Conservation (phyloP, 2,113 vertebrate genomes). For the Paedocypris sp. region DNA sequence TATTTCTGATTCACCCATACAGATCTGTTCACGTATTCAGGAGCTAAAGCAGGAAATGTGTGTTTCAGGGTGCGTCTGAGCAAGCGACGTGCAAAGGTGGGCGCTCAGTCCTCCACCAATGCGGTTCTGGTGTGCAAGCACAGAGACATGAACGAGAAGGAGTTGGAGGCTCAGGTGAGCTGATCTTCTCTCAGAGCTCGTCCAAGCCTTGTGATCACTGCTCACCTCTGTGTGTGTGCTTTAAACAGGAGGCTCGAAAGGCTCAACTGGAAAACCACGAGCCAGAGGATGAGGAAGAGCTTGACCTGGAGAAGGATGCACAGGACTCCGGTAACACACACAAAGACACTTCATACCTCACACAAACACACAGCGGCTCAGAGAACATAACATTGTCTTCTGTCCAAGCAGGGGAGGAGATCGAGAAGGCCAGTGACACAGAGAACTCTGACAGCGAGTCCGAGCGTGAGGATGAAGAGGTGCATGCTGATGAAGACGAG, state of each 20-base stretch:
- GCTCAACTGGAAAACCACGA: constrained; percentile 92
- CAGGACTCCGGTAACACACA: constrained; percentile 69
- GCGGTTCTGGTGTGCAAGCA: constrained; percentile 88
- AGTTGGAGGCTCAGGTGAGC: constrained; percentile 81
- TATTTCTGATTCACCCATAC: constrained; percentile 25
- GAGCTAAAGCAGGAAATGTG: no score
- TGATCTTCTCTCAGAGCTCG: no score
- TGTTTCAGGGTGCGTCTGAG: constrained; percentile 76
- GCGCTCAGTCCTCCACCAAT: constrained; percentile 82
- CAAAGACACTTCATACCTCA: no score
- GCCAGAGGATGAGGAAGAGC: constrained; percentile 83
- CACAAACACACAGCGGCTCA: no score
- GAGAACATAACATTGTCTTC: not conserved
- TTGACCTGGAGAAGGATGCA: constrained; percentile 64
- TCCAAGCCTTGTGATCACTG: not conserved
- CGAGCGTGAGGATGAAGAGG: constrained; percentile 60
- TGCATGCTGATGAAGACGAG: constrained; percentile 37
- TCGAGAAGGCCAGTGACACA: constrained; percentile 75
- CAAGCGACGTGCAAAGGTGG: constrained; percentile 83
- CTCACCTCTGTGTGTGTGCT: not conserved
- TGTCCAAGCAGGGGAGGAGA: constrained; percentile 65
- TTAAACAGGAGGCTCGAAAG: constrained; percentile 73
- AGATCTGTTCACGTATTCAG: not conserved
- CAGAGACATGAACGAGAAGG: constrained; percentile 92
- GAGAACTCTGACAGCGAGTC: constrained; percentile 69